A percentile compares a stretch with the other conserved stretches of the same genome.
Evolutionary conservation across 2,113 vertebrate species (phyloP).

Genomic region (Platysteira castanea): DNA sequence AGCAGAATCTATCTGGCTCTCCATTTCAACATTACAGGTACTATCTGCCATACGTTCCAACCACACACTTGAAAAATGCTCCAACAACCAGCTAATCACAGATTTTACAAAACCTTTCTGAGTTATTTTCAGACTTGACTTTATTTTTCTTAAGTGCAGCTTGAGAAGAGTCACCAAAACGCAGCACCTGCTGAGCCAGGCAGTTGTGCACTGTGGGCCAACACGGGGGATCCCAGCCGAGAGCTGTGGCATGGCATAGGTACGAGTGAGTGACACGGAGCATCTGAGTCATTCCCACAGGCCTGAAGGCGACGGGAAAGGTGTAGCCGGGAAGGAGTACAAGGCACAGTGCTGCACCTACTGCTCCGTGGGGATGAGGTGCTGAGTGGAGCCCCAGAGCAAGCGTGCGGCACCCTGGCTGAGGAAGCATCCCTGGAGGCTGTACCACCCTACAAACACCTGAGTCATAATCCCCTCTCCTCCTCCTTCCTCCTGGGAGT

Average conservation of each 20-base stretch:
- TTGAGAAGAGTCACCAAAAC: background rate
- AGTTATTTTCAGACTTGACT: background rate
- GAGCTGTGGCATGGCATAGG: background rate
- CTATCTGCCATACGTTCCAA: background rate
- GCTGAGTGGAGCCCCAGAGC: background rate
- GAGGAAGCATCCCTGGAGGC: slow-evolving; percentile 27
- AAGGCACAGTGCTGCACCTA: accelerated
- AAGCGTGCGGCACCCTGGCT: background rate
- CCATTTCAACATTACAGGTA: background rate
- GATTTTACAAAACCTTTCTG: background rate
- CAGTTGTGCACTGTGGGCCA: accelerated
- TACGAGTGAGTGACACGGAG: accelerated
- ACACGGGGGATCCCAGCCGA: accelerated
- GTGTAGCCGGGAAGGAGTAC: accelerated
- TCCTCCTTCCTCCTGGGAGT: slow-evolving; percentile 54
- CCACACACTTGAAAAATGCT: background rate
- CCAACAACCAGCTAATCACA: background rate
- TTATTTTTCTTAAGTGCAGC: background rate
- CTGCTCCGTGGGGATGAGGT: background rate
- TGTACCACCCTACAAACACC: slow-evolving; percentile 7
- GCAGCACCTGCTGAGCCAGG: background rate
- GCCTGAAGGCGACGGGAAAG: accelerated
- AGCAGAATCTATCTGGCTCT: background rate
- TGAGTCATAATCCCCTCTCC: slow-evolving; percentile 61
- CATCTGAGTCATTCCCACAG: accelerated